Conservation (phyloP, 1,140 invertebrate species). For the Cataglyphis hispanica region DNA sequence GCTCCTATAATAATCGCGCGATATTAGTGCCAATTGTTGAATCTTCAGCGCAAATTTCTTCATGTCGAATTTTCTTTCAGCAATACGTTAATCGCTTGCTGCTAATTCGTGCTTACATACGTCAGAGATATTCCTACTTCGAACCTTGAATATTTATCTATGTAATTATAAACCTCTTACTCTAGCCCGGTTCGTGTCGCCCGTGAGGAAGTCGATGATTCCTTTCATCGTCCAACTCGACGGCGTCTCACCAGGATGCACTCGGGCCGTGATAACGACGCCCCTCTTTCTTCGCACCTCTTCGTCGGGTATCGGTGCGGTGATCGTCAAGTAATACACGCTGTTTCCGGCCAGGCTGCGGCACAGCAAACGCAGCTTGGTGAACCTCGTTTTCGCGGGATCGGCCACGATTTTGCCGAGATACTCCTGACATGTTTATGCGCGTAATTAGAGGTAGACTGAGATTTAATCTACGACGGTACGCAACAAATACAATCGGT, state of each 20-base stretch:
- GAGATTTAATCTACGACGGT: conserved; percentile 41
- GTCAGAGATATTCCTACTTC: neutral
- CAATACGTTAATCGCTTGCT: neutral
- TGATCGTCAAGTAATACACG: conserved; percentile 97
- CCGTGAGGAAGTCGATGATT: conserved; percentile 95
- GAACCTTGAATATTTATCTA: neutral
- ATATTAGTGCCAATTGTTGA: neutral
- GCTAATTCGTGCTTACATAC: neutral
- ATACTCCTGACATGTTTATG: conserved; percentile 88
- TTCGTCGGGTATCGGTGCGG: conserved; percentile 89
- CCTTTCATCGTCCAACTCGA: conserved; percentile 99
- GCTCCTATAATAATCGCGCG: conserved; percentile 85
- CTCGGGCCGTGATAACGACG: conserved; percentile 95
- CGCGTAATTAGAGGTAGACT: conserved; percentile 30
- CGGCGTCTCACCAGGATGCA: conserved; percentile 98
- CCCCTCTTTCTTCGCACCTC: conserved; percentile 90
- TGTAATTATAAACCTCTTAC: conserved; percentile 74
- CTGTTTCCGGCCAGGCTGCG: conserved; percentile 95
- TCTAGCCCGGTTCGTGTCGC: conserved; percentile 91
- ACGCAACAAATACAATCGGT: conserved; percentile 4
- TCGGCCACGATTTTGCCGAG: conserved; percentile 90
- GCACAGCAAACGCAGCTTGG: conserved; percentile 93
- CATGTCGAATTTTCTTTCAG: neutral
- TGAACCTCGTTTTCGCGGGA: conserved; percentile 93
- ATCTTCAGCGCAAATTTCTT: neutral